Percentiles rank a stretch among this genome's conserved stretches.
These are phyloP conservation scores for Epistrophella euchroma DNA, from an alignment of 2,888 invertebrate genomes.

Conservation along the genomic window DNA sequence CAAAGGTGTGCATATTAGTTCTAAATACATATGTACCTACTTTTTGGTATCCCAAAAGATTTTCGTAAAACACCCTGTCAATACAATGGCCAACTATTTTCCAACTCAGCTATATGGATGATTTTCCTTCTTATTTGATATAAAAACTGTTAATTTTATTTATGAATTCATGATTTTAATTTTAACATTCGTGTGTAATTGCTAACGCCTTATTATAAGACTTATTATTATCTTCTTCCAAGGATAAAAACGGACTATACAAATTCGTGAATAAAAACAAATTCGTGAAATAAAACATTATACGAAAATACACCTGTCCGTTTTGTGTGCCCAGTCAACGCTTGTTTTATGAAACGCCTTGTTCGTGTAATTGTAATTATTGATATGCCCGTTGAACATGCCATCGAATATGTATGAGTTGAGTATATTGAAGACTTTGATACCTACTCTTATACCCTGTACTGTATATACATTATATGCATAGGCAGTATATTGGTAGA, in stretches of 20 bases:
- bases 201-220: slow-evolving; percentile 68
- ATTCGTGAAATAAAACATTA: background rate
- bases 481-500: background rate
- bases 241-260: slow-evolving; percentile 9
- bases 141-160: slow-evolving; percentile 82
- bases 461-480: too few species aligned
- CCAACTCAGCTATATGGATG: background rate
- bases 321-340: slow-evolving; percentile 37
- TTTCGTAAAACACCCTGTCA: background rate
- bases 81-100: background rate
- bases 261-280: background rate
- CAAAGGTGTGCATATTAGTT: too few species aligned
- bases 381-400: slow-evolving; percentile 68
- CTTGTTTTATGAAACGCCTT: slow-evolving; percentile 45
- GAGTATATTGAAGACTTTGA: background rate
- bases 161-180: slow-evolving; percentile 81
- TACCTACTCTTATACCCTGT: background rate
- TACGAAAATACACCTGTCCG: slow-evolving; percentile 52
- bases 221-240: slow-evolving; percentile 59
- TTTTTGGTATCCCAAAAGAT: too few species aligned
- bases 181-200: slow-evolving; percentile 53
- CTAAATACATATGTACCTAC: background rate
- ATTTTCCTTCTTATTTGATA: background rate
- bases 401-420: slow-evolving; percentile 51
- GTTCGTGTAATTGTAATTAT: slow-evolving; percentile 67